Base-by-base conservation (phyloP, 2,113 vertebrate genomes). In the Falcunculus frontatus region DNA sequence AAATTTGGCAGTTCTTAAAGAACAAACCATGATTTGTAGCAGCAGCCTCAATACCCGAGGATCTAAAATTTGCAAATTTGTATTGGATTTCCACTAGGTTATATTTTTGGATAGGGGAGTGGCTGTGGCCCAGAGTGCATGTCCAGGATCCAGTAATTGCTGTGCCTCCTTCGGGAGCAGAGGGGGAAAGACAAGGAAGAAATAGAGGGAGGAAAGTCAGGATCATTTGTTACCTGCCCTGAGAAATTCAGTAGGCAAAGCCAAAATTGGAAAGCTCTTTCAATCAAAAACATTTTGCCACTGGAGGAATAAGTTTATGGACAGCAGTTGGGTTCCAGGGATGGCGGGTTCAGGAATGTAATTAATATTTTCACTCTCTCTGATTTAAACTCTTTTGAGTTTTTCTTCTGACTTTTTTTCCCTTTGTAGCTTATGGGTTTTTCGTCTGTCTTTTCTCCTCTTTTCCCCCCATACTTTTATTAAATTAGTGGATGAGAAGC, bases 191-290 rank as follows among this genome's bases (percentile, higher is more conserved):
- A 11, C 0, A 3, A 77, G 29, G 30, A 70, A 80, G 88, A 90
- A 95, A 77, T 14, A 87, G 39, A 83, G 30, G 59, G 52, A 95
- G 47, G 78, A 93, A 94, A 55, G 72, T 93, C 85, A 81, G 63
- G 52, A 49, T 74, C n/a, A 33, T 63, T 94, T 1, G 1, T 73
- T 84, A 59, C 20, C 37, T 1, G 4, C 69, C 35, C 12, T 5
- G 75, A 79, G 75, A 93, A 94, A 92, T 93, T 77, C 85, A 93
- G 56, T 67, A 93, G 50, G 55, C 70, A 91, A 83, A 50, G 50
- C 42, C 50, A 67, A 84, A 94, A 88, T 52, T 80, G 55, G 82
- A 94, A 95, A 88, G 17, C 47, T 86, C 27, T 74, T 96, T 96
- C 91, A 94, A 80, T 91, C 92, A 93, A 44, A 94, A 77, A 3